phyloP scores from a whole-genome alignment of 2,797 vertebrate species.

The Schizothorax lantsangensis region DNA sequence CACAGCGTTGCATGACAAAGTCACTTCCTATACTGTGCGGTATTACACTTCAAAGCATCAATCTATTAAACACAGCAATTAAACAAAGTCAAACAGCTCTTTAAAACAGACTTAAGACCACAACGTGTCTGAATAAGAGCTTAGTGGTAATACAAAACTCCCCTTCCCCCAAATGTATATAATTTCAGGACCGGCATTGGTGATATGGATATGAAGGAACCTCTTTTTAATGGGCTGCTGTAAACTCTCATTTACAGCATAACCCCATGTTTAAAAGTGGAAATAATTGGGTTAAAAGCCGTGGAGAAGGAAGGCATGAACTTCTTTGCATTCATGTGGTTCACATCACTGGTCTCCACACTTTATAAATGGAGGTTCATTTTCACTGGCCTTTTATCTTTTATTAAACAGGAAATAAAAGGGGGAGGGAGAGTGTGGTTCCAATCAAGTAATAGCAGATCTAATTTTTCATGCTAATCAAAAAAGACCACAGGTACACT shows the following conservation, averaged over 20 bases:
- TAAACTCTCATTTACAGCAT: slow-evolving; percentile 50
- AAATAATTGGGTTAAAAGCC: slow-evolving; percentile 59
- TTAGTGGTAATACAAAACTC: slow-evolving; percentile 63
- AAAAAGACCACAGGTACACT: slow-evolving; percentile 12
- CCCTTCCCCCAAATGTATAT: slow-evolving; percentile 48
- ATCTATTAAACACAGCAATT: slow-evolving; percentile 1
- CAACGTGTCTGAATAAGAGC: slow-evolving; percentile 51
- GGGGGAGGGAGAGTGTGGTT: slow-evolving; percentile 50
- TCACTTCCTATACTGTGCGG: neutral
- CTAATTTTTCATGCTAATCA: slow-evolving; percentile 29
- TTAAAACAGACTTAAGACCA: slow-evolving; percentile 38
- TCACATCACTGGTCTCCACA: slow-evolving; percentile 46
- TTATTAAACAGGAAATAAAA: slow-evolving; percentile 57
- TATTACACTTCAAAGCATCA: neutral
- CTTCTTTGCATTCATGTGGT: slow-evolving; percentile 62
- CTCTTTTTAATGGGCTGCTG: slow-evolving; percentile 47
- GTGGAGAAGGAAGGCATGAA: slow-evolving; percentile 53
- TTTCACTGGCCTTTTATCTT: slow-evolving; percentile 70
- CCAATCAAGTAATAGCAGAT: slow-evolving; percentile 46
- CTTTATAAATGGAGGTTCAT: slow-evolving; percentile 36
- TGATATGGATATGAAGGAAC: slow-evolving; percentile 52
- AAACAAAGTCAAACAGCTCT: neutral
- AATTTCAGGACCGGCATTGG: slow-evolving; percentile 65
- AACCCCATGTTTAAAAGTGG: slow-evolving; percentile 47
- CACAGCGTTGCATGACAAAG: slow-evolving; percentile 7